Evolutionary conservation across 2,797 vertebrate species (phyloP), one percentile per base, ranked within the genome.

Genomic region (Buceros bicornis): DNA sequence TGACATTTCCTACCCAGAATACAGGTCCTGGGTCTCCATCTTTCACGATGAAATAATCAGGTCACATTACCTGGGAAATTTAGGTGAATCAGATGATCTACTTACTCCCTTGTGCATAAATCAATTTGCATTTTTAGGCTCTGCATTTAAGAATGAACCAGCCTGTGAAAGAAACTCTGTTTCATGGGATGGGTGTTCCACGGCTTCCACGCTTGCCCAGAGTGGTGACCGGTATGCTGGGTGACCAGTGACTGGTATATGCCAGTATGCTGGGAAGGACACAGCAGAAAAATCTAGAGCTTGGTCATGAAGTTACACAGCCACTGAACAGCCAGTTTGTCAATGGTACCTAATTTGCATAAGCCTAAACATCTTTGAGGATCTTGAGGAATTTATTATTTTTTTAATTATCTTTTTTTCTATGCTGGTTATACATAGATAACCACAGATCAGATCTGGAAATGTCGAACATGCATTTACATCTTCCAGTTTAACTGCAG

Each of bases 141-240:
- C 54, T 86, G 58, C 95, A 66, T 88, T 96, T 96, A 90, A 97
- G 94, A 96, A 95, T 95, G 70, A 96, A 95, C 90, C 73, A 89
- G 83, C 40, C 77, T 50, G 35, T 79, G 89, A 80, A 86, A 82
- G 48, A 74, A 71, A 74, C 58, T 72, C 43, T n/a, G 6, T 31
- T 93, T 82, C n/a, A 76, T 82, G 69, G 78, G 28, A 33, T 57
- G 48, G 58, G 82, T 65, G 62, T 62, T 94, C 51, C 72, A 78
- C 70, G 88, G 82, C 72, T 86, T 83, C 80, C 77, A 60, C 25
- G 7, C 54, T 37, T 15, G 51, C 83, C 48, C 43, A 60, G 50
- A 66, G 54, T 37, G 64, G 56, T 43, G 89, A 71, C 29, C 3
- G 33, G 33, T 33, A 33, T 33, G 33, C 33, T 33, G 33, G 33